These are phyloP conservation scores for Blera fallax DNA, from an alignment of 2,888 invertebrate genomes.

Conservation along the genomic window DNA sequence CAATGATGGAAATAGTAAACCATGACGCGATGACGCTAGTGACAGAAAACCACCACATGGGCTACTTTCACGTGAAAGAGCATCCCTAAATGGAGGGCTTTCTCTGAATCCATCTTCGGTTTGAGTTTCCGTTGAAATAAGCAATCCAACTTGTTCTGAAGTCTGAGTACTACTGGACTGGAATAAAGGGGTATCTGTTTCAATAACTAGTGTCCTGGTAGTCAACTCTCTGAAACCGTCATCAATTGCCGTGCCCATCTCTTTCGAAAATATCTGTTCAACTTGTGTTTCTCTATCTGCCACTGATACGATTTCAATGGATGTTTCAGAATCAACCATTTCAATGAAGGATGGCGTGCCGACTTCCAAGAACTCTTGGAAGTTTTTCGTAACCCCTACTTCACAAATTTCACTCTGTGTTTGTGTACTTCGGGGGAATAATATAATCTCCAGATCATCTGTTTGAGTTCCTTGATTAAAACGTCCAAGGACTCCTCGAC, in stretches of 20 bases:
- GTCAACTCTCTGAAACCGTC: conserved; percentile 12
- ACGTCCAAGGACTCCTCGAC: conserved; percentile 58
- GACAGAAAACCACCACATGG: conserved; percentile 39
- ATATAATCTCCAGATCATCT: conserved; percentile 74
- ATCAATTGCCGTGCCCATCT: conserved; percentile 34
- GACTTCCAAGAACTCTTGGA: neutral
- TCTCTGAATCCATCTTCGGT: conserved; percentile 11
- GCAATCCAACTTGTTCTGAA: neutral
- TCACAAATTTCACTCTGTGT: conserved; percentile 70
- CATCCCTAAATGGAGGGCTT: neutral
- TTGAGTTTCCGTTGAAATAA: conserved; percentile 46
- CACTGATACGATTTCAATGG: neutral
- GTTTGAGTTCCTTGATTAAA: conserved; percentile 80
- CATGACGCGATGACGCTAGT: conserved; percentile 3
- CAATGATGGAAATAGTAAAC: conserved; percentile 59
- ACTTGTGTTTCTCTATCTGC: conserved; percentile 2
- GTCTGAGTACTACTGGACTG: neutral
- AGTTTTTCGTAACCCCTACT: neutral
- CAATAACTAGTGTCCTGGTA: neutral
- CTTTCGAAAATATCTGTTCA: neutral
- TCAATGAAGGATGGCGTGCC: neutral
- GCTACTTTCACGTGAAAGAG: conserved; percentile 22
- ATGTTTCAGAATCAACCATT: conserved; percentile 23
- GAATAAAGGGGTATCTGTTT: neutral
- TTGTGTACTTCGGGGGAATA: conserved; percentile 79